A percentile compares a stretch with the other conserved stretches of the same genome.
These are phyloP conservation scores for Pseudolaguvia tuberculata DNA, from an alignment of 2,113 vertebrate species.

Conservation along the genomic window DNA sequence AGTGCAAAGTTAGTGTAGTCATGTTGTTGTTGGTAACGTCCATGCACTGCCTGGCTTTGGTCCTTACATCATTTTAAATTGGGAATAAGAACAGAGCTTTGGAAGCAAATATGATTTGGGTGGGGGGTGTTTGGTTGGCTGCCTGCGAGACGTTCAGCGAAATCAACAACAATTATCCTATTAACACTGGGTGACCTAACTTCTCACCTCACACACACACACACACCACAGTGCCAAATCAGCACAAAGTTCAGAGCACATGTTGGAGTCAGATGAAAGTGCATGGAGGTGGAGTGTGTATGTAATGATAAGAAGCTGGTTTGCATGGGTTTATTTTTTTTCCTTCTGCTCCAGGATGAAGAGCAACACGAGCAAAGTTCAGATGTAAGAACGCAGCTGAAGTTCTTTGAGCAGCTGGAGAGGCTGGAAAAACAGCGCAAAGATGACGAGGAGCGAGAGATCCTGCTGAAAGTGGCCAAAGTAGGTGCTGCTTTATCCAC, in stretches of 20 bases:
- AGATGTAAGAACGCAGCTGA: conserved; percentile 79
- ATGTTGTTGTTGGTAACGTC: conserved; percentile 6
- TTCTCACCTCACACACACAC: conserved; percentile 30
- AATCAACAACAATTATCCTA: conserved; percentile 49
- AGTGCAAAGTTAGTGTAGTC: too few species aligned
- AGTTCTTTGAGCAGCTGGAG: conserved; percentile 87
- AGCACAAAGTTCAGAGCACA: conserved; percentile 30
- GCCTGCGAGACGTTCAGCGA: conserved; percentile 37
- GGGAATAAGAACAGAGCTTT: conserved; percentile 30
- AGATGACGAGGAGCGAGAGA: conserved; percentile 83
- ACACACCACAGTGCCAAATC: background rate
- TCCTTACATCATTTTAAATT: conserved; percentile 32
- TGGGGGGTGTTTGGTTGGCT: background rate
- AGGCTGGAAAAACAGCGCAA: conserved; percentile 84
- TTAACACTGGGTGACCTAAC: conserved; percentile 55
- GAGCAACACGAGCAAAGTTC: conserved; percentile 76
- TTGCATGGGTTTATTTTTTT: background rate
- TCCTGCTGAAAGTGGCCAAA: conserved; percentile 83
- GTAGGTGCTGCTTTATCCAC: conserved; percentile 54
- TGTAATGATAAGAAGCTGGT: background rate
- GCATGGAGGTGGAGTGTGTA: conserved; percentile 11
- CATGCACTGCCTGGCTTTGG: conserved; percentile 29
- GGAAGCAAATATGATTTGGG: conserved; percentile 9
- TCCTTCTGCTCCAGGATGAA: conserved; percentile 67
- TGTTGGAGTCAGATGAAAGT: conserved; percentile 9